Percentiles rank a stretch among this genome's conserved stretches.
Conservation (phyloP, 2,113 vertebrate species). For the Zeus faber region DNA sequence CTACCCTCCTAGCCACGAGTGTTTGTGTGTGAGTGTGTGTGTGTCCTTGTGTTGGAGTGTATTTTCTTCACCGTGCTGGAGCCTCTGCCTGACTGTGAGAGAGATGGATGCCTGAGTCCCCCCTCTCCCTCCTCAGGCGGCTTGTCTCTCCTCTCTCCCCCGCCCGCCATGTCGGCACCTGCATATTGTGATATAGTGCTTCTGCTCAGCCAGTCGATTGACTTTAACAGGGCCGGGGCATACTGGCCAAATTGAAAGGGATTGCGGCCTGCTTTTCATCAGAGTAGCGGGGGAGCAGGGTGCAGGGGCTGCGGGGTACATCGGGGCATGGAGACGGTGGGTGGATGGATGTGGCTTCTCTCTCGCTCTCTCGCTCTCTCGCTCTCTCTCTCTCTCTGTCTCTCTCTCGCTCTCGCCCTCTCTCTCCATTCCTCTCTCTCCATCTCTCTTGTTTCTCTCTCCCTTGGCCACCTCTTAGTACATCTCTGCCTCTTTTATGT, state of each 20-base stretch:
- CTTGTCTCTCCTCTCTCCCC: slow-evolving; percentile 62
- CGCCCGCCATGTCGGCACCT: slow-evolving; percentile 65
- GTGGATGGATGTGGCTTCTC: slow-evolving; percentile 1
- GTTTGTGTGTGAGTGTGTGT: slow-evolving; percentile 17
- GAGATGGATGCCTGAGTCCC: slow-evolving; percentile 74
- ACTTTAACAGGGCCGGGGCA: slow-evolving; percentile 72
- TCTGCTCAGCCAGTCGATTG: slow-evolving; percentile 79
- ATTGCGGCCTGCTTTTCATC: slow-evolving; percentile 77
- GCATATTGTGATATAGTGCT: slow-evolving; percentile 82
- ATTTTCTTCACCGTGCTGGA: slow-evolving; percentile 33
- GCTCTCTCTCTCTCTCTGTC: slow-evolving; percentile 16
- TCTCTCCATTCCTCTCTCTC: neutral
- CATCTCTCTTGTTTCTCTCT: slow-evolving; percentile 8
- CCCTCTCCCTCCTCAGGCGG: slow-evolving; percentile 52
- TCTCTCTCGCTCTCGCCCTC: too few relatives aligned
- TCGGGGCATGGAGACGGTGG: slow-evolving; percentile 29
- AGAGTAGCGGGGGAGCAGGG: slow-evolving; percentile 59
- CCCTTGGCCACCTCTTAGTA: neutral
- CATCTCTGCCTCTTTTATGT: slow-evolving; percentile 16
- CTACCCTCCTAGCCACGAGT: slow-evolving; percentile 28
- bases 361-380: slow-evolving; percentile 15
- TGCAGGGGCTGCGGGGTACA: slow-evolving; percentile 43
- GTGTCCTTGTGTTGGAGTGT: neutral
- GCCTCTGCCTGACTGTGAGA: slow-evolving; percentile 49
- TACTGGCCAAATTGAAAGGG: slow-evolving; percentile 75